Evolutionary conservation across 2,797 vertebrate genomes (phyloP).

Genomic region (Rhyacichthys aspro): DNA sequence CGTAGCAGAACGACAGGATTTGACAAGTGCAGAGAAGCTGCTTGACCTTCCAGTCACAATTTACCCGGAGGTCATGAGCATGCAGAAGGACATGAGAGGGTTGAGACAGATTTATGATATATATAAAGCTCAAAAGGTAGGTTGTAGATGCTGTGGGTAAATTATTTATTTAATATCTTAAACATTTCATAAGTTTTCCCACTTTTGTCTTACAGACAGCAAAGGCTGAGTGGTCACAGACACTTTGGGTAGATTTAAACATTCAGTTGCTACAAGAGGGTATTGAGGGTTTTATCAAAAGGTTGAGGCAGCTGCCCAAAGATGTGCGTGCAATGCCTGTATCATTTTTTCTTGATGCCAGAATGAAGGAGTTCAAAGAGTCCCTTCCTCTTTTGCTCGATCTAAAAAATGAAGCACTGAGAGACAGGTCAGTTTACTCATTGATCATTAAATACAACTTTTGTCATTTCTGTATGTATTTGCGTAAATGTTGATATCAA

Average conservation of each 20-base stretch:
- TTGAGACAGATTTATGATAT: conserved; percentile 87
- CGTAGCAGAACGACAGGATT: conserved; percentile 78
- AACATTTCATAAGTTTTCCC: conserved; percentile 9
- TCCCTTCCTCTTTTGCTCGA: conserved; percentile 92
- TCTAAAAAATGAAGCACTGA: conserved; percentile 92
- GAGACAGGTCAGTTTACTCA: conserved; percentile 84
- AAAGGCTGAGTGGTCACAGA: conserved; percentile 93
- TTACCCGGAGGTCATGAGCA: conserved; percentile 83
- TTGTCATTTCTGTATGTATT: no score
- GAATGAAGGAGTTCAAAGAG: conserved; percentile 92
- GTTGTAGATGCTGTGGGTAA: conserved; percentile 10
- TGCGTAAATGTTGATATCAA: neutral
- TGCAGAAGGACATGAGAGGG: conserved; percentile 88
- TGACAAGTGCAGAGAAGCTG: conserved; percentile 89
- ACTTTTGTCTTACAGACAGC: conserved; percentile 77
- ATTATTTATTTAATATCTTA: neutral
- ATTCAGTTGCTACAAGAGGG: conserved; percentile 91
- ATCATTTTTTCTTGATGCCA: conserved; percentile 84
- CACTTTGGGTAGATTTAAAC: conserved; percentile 91
- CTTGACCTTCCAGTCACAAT: conserved; percentile 85
- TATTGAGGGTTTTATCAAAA: conserved; percentile 85
- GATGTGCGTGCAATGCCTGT: conserved; percentile 81
- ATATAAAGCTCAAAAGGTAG: conserved; percentile 85
- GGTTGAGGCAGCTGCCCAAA: conserved; percentile 84
- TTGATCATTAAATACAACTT: no score